Evolutionary conservation across 2,888 invertebrate species (phyloP), one percentile per base, ranked within the genome.

Genomic region (Thumatha senex): DNA sequence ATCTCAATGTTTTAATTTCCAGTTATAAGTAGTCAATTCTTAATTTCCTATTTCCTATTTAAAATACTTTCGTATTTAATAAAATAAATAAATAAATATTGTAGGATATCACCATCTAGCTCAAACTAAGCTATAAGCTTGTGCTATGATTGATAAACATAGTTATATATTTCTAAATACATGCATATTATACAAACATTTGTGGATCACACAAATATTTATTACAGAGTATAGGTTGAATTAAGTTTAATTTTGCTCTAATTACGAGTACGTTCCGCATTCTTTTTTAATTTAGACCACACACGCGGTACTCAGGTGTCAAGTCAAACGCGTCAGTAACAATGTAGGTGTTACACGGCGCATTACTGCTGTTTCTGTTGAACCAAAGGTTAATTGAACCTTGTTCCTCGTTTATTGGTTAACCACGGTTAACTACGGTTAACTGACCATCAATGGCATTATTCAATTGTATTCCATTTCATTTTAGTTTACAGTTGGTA

Each of bases 351-450:
- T 67, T 61, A 59, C 54, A 63, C 61, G 63, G 46, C 41, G 50
- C 44, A 48, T 58, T 67, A 61, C 56, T 48, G 52, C 54, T 54
- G 47, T 54, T 61, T 61, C 60, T 49, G 56, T 57, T 56, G 51
- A 56, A 63, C 63, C 55, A 58, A 56, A 70, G 74, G 79, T 76
- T 74, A 73, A 76, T 76, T 72, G 63, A 70, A 65, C 61, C 63
- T 69, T 68, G 64, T 67, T 66, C 55, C 33, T 40, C 40, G 42
- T 56, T 52, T 58, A 56, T 58, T 54, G 48, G 53, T 61, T 61
- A 61, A 62, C 51, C 33, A 40, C 46, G 34, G 42, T 46, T 47
- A 48, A 48, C 44, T 36, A 46, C 36, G 48, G 52, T 55, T 58
- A 61, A 60, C 49, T 55, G 47, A 30, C 45, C 38, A 42, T 41